Evolutionary conservation across 2,888 invertebrate species (phyloP), one percentile per base, ranked within the genome.

Genomic region (Platypus cylindrus): DNA sequence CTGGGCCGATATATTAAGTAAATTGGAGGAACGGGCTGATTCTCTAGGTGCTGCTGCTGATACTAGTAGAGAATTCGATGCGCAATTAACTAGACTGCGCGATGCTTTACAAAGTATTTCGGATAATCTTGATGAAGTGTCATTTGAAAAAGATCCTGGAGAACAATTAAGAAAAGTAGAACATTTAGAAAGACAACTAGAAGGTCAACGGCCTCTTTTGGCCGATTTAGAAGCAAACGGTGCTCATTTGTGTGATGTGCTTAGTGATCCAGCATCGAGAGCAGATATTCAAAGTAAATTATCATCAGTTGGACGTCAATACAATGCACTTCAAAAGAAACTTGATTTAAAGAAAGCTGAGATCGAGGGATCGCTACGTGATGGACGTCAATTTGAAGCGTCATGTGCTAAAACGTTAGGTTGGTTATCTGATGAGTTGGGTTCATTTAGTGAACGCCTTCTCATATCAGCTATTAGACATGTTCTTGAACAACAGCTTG

Each of bases 21-120:
- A 82, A 48, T 64, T 95, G 34, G 87, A 87, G 52, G 83, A 89
- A 48, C 75, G 93, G n/a, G 89, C 90, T 0, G 78, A 79, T 22
- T 83, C 81, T 39, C 66, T 93, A 3, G 89, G 90, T 37, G 89
- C 89, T 2, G 90, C 93, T 1, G 89, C 86, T 2, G 91, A 90
- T 51, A 86, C 91, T 5, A 86, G 89, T 32, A 76, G 87, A 37
- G 90, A 93, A 62, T 93, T 94, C 59, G 90, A 91, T 62, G 85
- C 87, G 0, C 84, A 83, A 2, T 68, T 91, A 3, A 75, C 82
- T 37, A 71, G 87, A 2, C 66, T 95, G 4, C 71, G 82, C 12
- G 86, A 86, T 56, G 87, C 90, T n/a, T 60, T 94, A 30, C 84
- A 86, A 55, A 77, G 75, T 39, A 86, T 93, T 48, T 78, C 80